These are phyloP conservation scores for Nymphalis urticae DNA, from an alignment of 2,888 invertebrate species.

Conservation along the genomic window DNA sequence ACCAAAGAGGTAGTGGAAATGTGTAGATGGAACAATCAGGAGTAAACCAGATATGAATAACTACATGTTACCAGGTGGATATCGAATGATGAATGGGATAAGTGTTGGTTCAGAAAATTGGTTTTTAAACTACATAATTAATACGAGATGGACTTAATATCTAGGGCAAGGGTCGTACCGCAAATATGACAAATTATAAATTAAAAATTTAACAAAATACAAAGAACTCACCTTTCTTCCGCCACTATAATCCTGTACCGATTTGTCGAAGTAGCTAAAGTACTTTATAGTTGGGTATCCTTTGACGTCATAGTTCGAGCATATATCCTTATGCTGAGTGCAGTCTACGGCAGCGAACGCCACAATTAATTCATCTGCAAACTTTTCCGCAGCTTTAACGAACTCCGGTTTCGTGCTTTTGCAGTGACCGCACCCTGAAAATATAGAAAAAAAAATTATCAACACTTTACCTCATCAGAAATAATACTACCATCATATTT, in stretches of 20 bases:
- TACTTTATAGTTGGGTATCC: conserved; percentile 95
- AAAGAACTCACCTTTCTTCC: conserved; percentile 83
- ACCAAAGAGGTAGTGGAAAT: no score
- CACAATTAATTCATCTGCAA: conserved; percentile 89
- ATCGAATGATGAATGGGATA: no score
- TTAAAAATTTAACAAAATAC: background rate
- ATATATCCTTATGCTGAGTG: conserved; percentile 83
- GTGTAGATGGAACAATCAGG: no score
- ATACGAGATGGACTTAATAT: no score
- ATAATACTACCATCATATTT: no score
- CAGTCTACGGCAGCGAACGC: conserved; percentile 93
- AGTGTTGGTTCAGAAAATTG: no score
- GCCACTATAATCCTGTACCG: conserved; percentile 85
- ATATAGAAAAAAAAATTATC: background rate
- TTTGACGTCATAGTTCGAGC: conserved; percentile 86
- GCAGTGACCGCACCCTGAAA: conserved; percentile 92
- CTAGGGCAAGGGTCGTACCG: no score
- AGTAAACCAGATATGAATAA: no score
- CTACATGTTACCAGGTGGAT: no score
- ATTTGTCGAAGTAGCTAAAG: conserved; percentile 90
- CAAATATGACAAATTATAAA: background rate
- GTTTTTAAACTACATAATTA: no score
- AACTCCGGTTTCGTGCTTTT: conserved; percentile 91
- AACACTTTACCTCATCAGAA: no score
- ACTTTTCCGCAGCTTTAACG: conserved; percentile 86